Conservation (phyloP, 2,797 vertebrate species). For the Sebastes kiyomatsui region DNA sequence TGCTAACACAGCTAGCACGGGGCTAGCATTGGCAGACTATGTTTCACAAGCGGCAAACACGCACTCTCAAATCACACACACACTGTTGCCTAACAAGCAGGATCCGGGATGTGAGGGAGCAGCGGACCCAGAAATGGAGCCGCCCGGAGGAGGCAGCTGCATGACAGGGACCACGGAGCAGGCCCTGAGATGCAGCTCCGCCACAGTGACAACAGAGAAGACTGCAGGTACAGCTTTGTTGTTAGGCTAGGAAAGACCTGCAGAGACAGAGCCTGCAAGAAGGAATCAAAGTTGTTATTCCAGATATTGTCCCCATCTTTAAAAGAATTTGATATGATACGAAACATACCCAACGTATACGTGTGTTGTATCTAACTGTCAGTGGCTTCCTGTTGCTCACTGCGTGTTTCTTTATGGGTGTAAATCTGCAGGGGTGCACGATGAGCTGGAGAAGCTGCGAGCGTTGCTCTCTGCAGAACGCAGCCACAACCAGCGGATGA, state of each 20-base stretch:
- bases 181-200: neutral
- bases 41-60: constrained; percentile 19
- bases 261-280: neutral
- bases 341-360: neutral
- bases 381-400: neutral
- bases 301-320: neutral
- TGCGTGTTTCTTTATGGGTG: neutral
- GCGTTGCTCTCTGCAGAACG: constrained; percentile 66
- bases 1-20: constrained; percentile 77
- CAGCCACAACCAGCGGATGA: constrained; percentile 65
- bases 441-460: constrained; percentile 68
- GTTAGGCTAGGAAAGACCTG: neutral
- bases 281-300: neutral
- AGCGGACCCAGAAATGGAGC: constrained; percentile 2
- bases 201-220: constrained; percentile 17
- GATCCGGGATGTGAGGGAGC: neutral
- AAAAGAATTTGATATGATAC: fast-evolving
- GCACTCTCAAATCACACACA: neutral
- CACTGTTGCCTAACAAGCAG: neutral
- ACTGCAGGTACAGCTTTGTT: constrained; percentile 3
- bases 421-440: constrained; percentile 22
- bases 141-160: constrained; percentile 15
- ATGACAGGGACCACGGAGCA: neutral
- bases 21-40: constrained; percentile 61
- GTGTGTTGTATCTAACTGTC: neutral